Evolutionary conservation across 1,140 invertebrate species (phyloP), one percentile per base, ranked within the genome.

Genomic region (Watersipora subatra): DNA sequence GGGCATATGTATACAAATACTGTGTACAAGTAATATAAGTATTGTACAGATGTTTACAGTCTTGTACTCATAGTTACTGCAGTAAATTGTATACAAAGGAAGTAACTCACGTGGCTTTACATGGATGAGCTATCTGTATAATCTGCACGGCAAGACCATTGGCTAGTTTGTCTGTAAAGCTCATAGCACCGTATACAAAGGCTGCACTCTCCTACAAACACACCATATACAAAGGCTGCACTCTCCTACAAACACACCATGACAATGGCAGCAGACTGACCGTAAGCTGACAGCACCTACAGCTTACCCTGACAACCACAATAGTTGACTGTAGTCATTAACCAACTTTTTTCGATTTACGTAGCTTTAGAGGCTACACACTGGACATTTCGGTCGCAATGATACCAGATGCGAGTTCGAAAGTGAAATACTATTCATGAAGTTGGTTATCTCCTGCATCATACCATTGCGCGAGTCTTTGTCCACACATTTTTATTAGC

Each of bases 101-200:
- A 28, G 17, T 25, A 22, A 59, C 58, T 59, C 58, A 59, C 58
- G 22, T 28, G 7, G 22, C 22, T 28, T 63, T 58, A 68, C 83
- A 80, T 3, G 82, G 81, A 70, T 83, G 82, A 20, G 84, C 74
- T 58, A 81, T 70, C 81, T 95, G 90, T 69, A 97, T 91, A 17
- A 91, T 67, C 68, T 89, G 86, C 58, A 95, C 88, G 63, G 87
- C 89, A 17, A 90, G 69, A 15, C 93, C 93, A 82, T 93, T 86
- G 1, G 88, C 86, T 1, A 97, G 75, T 83, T 97, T 97, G 76
- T 97, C 93, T 2, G 87, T 84, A 77, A 97, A 94, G 82, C 92
- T 95, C 92, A 97, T 95, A 26, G 90, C 83, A n/a, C 93, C 93
- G 81, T 93, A 97, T 3, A 97, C 89, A 81, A 96, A 96, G 55